Evolutionary conservation across 2,113 vertebrate genomes (phyloP).

Genomic region (Morone saxatilis): DNA sequence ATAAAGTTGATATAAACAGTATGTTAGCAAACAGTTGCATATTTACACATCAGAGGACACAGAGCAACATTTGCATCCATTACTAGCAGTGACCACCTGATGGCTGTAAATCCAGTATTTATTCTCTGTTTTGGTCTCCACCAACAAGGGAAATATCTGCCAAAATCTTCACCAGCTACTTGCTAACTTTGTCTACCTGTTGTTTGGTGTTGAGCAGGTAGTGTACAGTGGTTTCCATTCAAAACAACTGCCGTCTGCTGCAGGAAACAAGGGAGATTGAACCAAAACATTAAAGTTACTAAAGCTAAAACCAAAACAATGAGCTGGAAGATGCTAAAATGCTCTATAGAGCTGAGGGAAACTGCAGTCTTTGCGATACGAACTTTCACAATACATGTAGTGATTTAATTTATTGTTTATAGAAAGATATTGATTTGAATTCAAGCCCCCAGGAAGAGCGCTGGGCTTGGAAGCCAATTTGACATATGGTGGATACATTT

Average conservation of each 20-base stretch:
- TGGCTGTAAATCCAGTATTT: not conserved
- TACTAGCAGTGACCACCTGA: not conserved
- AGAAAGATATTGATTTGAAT: not conserved
- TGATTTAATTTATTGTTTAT: not conserved
- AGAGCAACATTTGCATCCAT: not conserved
- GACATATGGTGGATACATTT: too few relatives aligned
- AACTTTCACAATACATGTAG: not conserved
- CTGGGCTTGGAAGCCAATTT: too few relatives aligned
- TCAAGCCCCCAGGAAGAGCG: too few relatives aligned
- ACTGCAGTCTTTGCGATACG: not conserved
- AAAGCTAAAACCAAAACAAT: not conserved
- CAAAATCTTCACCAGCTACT: not conserved
- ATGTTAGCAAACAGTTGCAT: not conserved
- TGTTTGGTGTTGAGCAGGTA: not conserved
- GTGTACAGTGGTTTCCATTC: not conserved
- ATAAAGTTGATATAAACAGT: not conserved
- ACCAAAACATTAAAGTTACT: not conserved
- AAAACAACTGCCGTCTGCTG: too few relatives aligned
- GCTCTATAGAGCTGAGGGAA: too few relatives aligned
- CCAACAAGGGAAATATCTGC: not conserved
- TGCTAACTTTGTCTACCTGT: not conserved
- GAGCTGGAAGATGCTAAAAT: not conserved
- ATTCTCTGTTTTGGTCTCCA: not conserved
- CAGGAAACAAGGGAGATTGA: not conserved
- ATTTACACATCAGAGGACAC: too few relatives aligned